A percentile compares a stretch with the other conserved stretches of the same genome.
phyloP scores from a whole-genome alignment of 1,140 invertebrate genomes.

The Drosophila burlai region DNA sequence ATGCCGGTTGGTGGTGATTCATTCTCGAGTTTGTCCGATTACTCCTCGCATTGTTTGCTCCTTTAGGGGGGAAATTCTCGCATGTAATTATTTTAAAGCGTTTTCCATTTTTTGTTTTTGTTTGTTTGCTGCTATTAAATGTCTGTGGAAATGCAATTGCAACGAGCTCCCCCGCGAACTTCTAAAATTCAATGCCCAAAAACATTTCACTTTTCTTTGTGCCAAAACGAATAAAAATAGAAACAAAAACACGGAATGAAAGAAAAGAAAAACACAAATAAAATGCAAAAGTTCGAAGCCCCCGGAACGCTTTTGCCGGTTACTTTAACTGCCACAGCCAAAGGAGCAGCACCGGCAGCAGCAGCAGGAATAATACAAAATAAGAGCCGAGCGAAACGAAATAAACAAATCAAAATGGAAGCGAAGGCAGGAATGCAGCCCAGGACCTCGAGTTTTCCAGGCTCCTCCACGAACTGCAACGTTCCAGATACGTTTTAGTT shows the following conservation, averaged over 20 bases:
- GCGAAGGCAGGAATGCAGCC: conserved; percentile 51
- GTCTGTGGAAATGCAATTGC: conserved; percentile 63
- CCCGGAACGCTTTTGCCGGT: conserved; percentile 55
- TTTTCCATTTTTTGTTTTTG: conserved; percentile 35
- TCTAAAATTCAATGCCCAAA: conserved; percentile 50
- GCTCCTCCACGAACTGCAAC: conserved; percentile 50
- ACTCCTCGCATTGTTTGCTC: conserved; percentile 10
- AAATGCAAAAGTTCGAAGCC: conserved; percentile 78
- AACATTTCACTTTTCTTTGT: conserved; percentile 82
- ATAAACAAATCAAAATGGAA: conserved; percentile 51
- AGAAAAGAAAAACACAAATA: conserved; percentile 30
- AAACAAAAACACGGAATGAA: conserved; percentile 18
- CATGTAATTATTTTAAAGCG: conserved; percentile 62
- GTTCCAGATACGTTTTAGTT: conserved; percentile 70
- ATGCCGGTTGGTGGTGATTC: conserved; percentile 43
- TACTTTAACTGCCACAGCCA: conserved; percentile 62
- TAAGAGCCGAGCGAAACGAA: conserved; percentile 53
- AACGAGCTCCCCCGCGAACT: conserved; percentile 26
- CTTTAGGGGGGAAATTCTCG: conserved; percentile 41
- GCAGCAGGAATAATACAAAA: conserved; percentile 33
- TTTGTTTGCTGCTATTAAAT: conserved; percentile 31
- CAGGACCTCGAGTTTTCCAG: conserved; percentile 43
- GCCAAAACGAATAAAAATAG: conserved; percentile 47
- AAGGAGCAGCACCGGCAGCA: conserved; percentile 23
- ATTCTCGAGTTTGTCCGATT: conserved; percentile 26